Percentiles rank a stretch among this genome's conserved stretches.
phyloP scores from a whole-genome alignment of 2,797 vertebrate genomes.

The Denticeps clupeoides region DNA sequence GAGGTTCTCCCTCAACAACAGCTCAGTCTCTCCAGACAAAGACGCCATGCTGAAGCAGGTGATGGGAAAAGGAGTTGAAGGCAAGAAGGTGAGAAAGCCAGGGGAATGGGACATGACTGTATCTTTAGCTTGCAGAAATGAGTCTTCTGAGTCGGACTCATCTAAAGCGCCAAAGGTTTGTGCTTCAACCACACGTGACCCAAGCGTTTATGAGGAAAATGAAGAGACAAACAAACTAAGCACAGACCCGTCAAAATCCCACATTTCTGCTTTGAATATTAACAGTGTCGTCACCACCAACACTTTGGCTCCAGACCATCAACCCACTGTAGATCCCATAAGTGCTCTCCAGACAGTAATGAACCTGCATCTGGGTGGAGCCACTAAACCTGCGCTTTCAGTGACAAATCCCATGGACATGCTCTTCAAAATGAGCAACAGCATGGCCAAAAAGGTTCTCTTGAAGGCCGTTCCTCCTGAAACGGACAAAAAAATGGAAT shows the following conservation, averaged over 20 bases:
- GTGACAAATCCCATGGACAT: constrained; percentile 94
- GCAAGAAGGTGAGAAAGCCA: too few species aligned
- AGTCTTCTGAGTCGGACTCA: too few species aligned
- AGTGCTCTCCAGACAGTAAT: constrained; percentile 97
- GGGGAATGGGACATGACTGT: too few species aligned
- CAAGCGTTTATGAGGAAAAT: constrained; percentile 44
- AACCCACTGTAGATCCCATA: constrained; percentile 93
- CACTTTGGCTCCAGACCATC: constrained; percentile 81
- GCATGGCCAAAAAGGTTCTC: constrained; percentile 88
- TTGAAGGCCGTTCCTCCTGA: constrained; percentile 81
- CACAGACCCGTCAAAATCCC: constrained; percentile 56
- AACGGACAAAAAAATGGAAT: constrained; percentile 72
- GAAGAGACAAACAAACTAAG: constrained; percentile 18
- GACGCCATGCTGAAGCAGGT: too few species aligned
- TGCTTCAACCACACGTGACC: too few species aligned
- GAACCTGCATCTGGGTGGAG: constrained; percentile 98
- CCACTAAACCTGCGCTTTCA: constrained; percentile 86
- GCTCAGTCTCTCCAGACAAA: too few species aligned
- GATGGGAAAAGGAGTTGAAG: too few species aligned
- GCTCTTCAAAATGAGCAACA: constrained; percentile 96
- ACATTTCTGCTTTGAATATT: constrained; percentile 59
- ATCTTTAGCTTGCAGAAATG: too few species aligned
- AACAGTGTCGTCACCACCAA: constrained; percentile 86
- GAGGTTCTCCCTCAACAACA: constrained; percentile 67
- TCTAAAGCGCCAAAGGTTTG: too few species aligned